phyloP scores from a whole-genome alignment of 2,113 vertebrate species.

The Arothron firmamentum region DNA sequence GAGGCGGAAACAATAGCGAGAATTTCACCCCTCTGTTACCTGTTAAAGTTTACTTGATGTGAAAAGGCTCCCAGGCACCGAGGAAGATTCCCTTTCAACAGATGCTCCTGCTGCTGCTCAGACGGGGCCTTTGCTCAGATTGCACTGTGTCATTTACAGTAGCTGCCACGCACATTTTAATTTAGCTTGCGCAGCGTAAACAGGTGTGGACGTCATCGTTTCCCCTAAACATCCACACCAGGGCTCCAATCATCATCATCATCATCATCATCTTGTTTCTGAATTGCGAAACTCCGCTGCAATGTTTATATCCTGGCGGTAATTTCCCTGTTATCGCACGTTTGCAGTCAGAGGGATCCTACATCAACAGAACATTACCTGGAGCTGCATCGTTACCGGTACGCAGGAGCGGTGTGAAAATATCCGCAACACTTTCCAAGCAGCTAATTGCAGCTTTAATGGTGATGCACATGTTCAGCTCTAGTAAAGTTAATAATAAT shows the following conservation, averaged over 20 bases:
- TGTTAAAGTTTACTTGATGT: conserved; percentile 53
- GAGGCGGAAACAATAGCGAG: conserved; percentile 37
- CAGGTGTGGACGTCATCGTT: background rate
- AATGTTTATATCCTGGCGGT: background rate
- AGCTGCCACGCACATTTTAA: conserved; percentile 15
- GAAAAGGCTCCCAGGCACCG: conserved; percentile 48
- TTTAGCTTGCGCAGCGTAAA: conserved; percentile 3
- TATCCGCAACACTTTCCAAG: conserved; percentile 25
- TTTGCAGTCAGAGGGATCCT: conserved; percentile 8
- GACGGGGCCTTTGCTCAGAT: conserved; percentile 25
- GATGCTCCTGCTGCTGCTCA: conserved; percentile 37
- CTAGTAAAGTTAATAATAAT: conserved; percentile 36
- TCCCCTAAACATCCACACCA: background rate
- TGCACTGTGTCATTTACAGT: conserved; percentile 29
- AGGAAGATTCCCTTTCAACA: conserved; percentile 45
- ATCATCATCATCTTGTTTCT: background rate
- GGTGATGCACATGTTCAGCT: conserved; percentile 16
- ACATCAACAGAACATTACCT: conserved; percentile 11
- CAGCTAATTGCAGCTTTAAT: conserved; percentile 23
- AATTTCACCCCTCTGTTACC: conserved; percentile 44
- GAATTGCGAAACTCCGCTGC: background rate
- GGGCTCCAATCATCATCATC: background rate
- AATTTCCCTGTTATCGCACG: background rate
- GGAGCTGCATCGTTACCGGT: conserved; percentile 10
- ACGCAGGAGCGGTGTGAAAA: conserved; percentile 11